These are phyloP conservation scores for Myiotriccus ornatus DNA, from an alignment of 2,797 vertebrate genomes.

Conservation along the genomic window DNA sequence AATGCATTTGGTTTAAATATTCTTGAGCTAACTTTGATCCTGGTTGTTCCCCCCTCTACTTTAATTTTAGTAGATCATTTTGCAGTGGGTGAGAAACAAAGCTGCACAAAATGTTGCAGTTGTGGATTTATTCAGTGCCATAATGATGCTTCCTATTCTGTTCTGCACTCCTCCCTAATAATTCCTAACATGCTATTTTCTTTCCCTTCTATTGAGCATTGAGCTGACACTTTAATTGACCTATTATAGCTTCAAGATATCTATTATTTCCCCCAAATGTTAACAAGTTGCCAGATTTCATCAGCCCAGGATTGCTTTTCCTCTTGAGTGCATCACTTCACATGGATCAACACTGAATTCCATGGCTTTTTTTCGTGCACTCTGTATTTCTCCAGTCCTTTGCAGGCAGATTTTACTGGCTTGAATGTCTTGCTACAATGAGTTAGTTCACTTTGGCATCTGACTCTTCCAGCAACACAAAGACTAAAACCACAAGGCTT, in stretches of 20 bases:
- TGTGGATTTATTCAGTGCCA: background rate
- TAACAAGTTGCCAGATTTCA: background rate
- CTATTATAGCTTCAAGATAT: background rate
- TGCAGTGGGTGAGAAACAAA: background rate
- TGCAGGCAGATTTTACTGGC: background rate
- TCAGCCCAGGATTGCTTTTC: background rate
- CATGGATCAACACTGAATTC: background rate
- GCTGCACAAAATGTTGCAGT: background rate
- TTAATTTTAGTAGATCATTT: background rate
- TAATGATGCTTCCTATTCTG: background rate
- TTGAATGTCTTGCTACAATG: background rate
- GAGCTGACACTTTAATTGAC: background rate
- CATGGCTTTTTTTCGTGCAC: fast-evolving
- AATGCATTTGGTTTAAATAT: background rate
- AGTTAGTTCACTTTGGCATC: background rate
- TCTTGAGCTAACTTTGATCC: background rate
- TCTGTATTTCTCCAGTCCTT: background rate
- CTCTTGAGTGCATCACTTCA: background rate
- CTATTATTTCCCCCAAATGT: background rate
- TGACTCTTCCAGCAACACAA: background rate
- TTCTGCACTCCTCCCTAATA: background rate
- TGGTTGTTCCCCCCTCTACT: background rate
- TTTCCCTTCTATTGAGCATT: background rate
- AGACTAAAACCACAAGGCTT: background rate
- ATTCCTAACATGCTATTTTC: background rate